Conservation (phyloP, 2,797 vertebrate genomes). For the Trichosurus vulpecula region DNA sequence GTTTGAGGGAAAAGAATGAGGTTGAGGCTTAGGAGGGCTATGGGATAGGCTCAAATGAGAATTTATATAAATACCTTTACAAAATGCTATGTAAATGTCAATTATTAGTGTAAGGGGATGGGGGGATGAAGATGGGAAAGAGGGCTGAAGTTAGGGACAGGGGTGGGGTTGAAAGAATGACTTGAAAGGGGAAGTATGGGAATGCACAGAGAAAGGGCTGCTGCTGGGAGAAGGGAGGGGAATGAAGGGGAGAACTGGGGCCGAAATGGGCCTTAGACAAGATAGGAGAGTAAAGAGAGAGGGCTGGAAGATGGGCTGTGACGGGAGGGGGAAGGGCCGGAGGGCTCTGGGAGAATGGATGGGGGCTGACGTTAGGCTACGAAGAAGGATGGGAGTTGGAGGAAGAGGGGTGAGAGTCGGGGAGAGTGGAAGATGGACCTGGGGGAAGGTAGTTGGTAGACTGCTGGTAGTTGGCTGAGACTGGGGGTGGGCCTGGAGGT, state of each 20-base stretch:
- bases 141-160: neutral
- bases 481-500: neutral
- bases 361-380: neutral
- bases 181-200: neutral
- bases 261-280: neutral
- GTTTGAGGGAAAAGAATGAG: neutral
- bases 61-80: neutral
- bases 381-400: neutral
- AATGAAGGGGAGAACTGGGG: neutral
- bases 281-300: neutral
- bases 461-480: neutral
- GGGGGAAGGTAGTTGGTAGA: neutral
- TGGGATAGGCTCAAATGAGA: neutral
- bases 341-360: neutral
- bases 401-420: neutral
- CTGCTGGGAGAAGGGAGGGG: neutral
- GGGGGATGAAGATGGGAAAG: neutral
- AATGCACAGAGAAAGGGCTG: neutral
- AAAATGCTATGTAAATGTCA: neutral
- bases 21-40: neutral
- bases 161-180: neutral
- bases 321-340: fast-evolving
- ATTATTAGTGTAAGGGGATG: neutral
- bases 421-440: neutral
- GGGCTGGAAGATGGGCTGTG: fast-evolving